Base-by-base conservation (phyloP, 2,113 vertebrate genomes). In the Archocentrus centrarchus region DNA sequence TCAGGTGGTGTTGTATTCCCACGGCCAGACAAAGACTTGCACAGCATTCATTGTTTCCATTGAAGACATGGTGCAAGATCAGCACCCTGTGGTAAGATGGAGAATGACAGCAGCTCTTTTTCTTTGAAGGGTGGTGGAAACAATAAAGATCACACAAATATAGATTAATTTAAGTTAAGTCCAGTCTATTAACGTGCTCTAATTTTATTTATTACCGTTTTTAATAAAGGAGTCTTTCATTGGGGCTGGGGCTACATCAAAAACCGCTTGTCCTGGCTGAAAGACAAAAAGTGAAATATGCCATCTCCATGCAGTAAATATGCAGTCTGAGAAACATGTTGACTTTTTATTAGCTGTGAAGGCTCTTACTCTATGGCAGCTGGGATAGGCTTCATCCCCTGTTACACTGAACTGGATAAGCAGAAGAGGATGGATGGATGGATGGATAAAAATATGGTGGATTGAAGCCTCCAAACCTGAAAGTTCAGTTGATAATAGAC, bases 31-130 rank as follows among this genome's bases (percentile, higher is more conserved):
- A 93, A 91, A 87, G 81, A 81, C 68, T 62, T 70, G 22, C 41
- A 78, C 32, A 7, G 39, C 30, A 3, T 37, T 80, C 14, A 59
- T 81, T 86, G 58, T 83, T 86, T 75, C 77, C 10, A 6, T 44
- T 11, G 2, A 11, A 27, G 4, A 85, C 80, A 22, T 61, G 60
- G 73, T 87, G 37, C 79, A 90, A 87, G 57, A 84, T 66, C 60
- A 11, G 18, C 94, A 86, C 87, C 93, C 6, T 75, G 93, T 93
- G 94, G 93, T 73, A 3, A 17, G 8, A 85, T 10, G 6, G 15
- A n/a, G 77, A 83, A 92, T 66, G 4, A 57, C 83, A 11, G 7
- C 41, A 9, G 8, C 37, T 53, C 10, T 2, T 11, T 57, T 39
- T 9, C 1, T 7, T 6, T 14, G 7, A 50, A 18, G 11, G 18